A percentile compares a stretch with the other conserved stretches of the same genome.
Evolutionary conservation across 2,888 invertebrate species (phyloP).

Genomic region (Sclerodermus sp.): DNA sequence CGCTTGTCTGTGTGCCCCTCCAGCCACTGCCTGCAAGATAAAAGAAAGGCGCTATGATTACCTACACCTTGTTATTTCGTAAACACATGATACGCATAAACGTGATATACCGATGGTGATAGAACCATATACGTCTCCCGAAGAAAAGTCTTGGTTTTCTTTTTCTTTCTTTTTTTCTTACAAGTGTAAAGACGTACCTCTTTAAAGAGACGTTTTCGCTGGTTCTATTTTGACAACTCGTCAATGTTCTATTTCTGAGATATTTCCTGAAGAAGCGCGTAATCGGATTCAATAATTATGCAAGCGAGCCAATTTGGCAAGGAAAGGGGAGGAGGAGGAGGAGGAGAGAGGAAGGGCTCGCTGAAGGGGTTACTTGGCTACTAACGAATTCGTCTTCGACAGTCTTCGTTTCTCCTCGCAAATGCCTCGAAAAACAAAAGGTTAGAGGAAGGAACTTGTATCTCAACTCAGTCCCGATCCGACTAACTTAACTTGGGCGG

Average conservation of each 20-base stretch:
- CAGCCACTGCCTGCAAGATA: conserved; percentile 42
- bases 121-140: no score
- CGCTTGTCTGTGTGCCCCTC: conserved; percentile 44
- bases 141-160: no score
- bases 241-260: no score
- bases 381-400: conserved; percentile 36
- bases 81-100: no score
- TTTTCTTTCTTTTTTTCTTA: no score
- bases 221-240: no score
- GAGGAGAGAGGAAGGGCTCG: not conserved
- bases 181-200: no score
- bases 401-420: conserved; percentile 9
- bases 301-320: conserved; percentile 23
- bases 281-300: conserved; percentile 35
- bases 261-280: no score
- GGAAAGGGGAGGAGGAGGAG: conserved; percentile 17
- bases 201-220: no score
- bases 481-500: conserved; percentile 37
- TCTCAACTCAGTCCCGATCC: conserved; percentile 22
- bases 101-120: no score
- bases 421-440: conserved; percentile 30
- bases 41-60: conserved; percentile 7
- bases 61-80: no score
- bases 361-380: conserved; percentile 24
- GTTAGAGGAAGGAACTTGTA: conserved; percentile 29